Base-by-base conservation (phyloP, 2,113 vertebrate species). In the Pomatostomus ruficeps region DNA sequence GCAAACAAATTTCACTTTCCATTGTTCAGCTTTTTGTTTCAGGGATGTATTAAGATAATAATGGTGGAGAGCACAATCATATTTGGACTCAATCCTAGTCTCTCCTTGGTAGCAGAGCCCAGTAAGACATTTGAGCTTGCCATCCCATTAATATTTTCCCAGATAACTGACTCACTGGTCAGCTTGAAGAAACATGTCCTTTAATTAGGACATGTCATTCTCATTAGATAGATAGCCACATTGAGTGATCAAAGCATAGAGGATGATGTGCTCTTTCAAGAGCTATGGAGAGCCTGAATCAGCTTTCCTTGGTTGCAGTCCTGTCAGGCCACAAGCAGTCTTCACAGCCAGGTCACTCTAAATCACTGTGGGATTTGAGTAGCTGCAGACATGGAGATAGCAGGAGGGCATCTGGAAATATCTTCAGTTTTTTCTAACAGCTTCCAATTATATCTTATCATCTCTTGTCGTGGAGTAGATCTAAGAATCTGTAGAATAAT, bases 141-240 rank as follows among this genome's bases (percentile, higher is more conserved):
- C 66, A 87, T 61, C 85, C 33, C 29, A 17, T 82, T 92, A 97
- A 91, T 96, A 58, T 95, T 96, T 97, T 96, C 66, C 80, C 65
- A 68, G 91, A 91, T 97, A 93, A 95, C 90, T 95, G 68, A 93
- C 81, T 77, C 74, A 67, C 74, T 38, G 33, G 94, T 76, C 94
- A 97, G 87, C 91, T 96, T 95, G 91, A 96, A 78, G 59, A 81
- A 94, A 73, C 35, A 1, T 70, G 59, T 88, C 79, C 92, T 95
- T 95, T 83, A 38, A 85, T 65, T 83, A 80, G 79, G 62, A 62
- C 38, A 14, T 74, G 72, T 93, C 78, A 88, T 61, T 91, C 72
- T 88, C 24, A 2, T 66, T 73, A 92, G 82, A 88, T 70, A 17
- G 75, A 85, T 90, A 67, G 46, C n/a, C 26, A 22, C 85, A 77